Conservation (phyloP, 2,888 invertebrate species). For the Platerodrilus igneus region DNA sequence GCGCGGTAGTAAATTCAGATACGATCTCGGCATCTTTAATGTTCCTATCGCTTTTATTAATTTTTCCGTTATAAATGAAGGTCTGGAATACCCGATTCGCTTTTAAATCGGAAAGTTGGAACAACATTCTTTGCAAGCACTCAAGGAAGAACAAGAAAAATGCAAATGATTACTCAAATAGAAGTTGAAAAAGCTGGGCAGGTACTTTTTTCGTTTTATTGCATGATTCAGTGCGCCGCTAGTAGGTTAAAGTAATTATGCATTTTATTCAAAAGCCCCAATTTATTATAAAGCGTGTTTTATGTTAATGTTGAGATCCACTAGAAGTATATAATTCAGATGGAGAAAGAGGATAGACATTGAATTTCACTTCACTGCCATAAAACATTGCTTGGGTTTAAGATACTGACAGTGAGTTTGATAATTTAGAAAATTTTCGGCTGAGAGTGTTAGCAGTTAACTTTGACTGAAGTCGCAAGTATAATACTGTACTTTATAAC, state of each 20-base stretch:
- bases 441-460: too few relatives aligned
- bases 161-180: slow-evolving; percentile 37
- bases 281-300: slow-evolving; percentile 43
- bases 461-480: too few relatives aligned
- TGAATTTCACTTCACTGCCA: slow-evolving; percentile 36
- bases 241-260: slow-evolving; percentile 45
- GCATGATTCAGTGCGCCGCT: slow-evolving; percentile 37
- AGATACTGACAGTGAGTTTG: too few relatives aligned
- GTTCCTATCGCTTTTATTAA: slow-evolving; percentile 26
- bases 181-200: slow-evolving; percentile 38
- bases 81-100: slow-evolving; percentile 19
- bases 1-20: slow-evolving; percentile 27
- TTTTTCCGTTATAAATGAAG: slow-evolving; percentile 27
- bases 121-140: slow-evolving; percentile 16
- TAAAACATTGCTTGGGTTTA: slow-evolving; percentile 40
- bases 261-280: slow-evolving; percentile 43
- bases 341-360: slow-evolving; percentile 30
- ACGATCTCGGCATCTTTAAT: slow-evolving; percentile 23
- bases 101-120: slow-evolving; percentile 19
- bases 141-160: slow-evolving; percentile 29
- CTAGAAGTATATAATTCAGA: slow-evolving; percentile 40
- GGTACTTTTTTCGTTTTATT: slow-evolving; percentile 42
- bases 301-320: slow-evolving; percentile 40
- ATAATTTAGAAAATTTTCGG: too few relatives aligned
- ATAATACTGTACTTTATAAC: too few relatives aligned